Conservation (phyloP, 2,797 vertebrate species). For the Carcharodon carcharias region DNA sequence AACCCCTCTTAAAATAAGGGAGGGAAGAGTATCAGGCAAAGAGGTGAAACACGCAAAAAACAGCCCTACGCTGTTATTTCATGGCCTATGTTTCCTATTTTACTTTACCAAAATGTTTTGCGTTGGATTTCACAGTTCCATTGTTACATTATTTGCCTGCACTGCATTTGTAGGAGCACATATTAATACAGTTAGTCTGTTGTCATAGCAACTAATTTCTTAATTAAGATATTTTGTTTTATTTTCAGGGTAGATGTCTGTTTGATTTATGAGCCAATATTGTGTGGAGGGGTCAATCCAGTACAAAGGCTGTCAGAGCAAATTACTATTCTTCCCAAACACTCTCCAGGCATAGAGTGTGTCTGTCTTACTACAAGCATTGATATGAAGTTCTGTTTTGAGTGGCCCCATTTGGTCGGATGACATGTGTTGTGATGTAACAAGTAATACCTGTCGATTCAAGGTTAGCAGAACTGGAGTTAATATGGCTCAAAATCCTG, state of each 20-base stretch:
- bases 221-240: background rate
- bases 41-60: background rate
- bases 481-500: background rate
- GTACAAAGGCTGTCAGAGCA: background rate
- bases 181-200: background rate
- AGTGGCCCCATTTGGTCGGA: background rate
- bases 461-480: background rate
- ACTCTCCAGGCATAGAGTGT: background rate
- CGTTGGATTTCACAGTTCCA: background rate
- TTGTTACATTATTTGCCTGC: background rate
- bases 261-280: slow-evolving; percentile 23
- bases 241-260: background rate
- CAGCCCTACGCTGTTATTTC: background rate
- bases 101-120: background rate
- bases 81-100: background rate
- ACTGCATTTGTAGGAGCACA: background rate
- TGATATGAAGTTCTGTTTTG: background rate
- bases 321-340: slow-evolving; percentile 1
- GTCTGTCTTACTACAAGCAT: background rate
- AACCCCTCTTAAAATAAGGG: background rate
- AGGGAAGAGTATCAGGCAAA: background rate
- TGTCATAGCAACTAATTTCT: background rate
- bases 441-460: background rate
- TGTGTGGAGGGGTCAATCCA: background rate
- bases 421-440: background rate